Evolutionary conservation across 2,888 invertebrate species (phyloP).

Genomic region (Hipparchia semele): DNA sequence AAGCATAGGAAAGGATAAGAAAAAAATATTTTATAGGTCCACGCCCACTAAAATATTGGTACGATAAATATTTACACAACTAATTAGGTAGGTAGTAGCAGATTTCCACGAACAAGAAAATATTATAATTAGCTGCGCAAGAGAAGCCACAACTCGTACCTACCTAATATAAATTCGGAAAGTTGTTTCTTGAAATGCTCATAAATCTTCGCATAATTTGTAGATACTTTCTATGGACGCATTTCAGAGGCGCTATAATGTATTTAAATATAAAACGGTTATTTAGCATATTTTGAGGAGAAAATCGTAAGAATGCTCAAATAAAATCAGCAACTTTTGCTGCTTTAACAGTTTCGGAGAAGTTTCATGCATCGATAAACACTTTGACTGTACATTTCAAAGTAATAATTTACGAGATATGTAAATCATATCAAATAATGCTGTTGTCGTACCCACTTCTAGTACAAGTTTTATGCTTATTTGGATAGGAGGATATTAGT

Average conservation of each 20-base stretch:
- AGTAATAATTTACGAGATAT: no score
- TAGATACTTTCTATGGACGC: constrained; percentile 19
- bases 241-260: constrained; percentile 19
- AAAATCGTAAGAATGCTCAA: constrained; percentile 23
- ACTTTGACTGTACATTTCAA: no score
- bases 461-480: no score
- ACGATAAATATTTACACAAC: background rate
- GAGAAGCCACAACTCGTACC: background rate
- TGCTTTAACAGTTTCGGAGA: constrained; percentile 13
- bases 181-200: constrained; percentile 22
- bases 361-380: constrained; percentile 11
- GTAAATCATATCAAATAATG: no score
- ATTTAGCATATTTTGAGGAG: constrained; percentile 22
- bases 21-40: no score
- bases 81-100: background rate
- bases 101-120: constrained; percentile 5
- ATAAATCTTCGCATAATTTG: constrained; percentile 18
- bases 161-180: constrained; percentile 16
- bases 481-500: no score
- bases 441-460: no score
- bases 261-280: constrained; percentile 33
- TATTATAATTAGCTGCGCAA: background rate
- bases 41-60: no score
- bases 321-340: constrained; percentile 27
- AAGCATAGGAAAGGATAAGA: no score